Base-by-base conservation (phyloP, 2,888 invertebrate species). In the Orthosia incerta region DNA sequence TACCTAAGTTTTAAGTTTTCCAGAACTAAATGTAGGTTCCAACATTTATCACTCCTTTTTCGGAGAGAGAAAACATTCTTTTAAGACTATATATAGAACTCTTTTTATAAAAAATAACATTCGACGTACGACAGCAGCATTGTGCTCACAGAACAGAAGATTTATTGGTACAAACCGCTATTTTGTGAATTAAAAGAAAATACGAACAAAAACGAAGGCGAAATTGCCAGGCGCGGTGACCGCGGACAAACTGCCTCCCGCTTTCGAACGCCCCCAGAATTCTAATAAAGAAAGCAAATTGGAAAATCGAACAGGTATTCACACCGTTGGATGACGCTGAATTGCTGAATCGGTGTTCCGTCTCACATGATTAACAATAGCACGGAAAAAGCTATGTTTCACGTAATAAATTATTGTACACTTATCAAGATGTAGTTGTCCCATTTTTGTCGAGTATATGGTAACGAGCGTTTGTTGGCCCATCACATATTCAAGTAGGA, bases 281-380 rank as follows among this genome's bases (percentile, higher is more conserved):
- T 91, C 88, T 90, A 90, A 92, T 90, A 91, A 87, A 90, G 87
- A 87, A 81, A 89, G 82, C 83, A 89, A 91, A 91, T 91, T 91
- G 89, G 89, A 91, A 90, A 91, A 89, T 88, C 84, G 88, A 87
- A 85, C 86, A 83, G 88, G 87, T 88, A 88, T 88, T 86, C 85
- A 83, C 78, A 76, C 76, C 79, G 83, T 74, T 65, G 56, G 65
- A 71, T 77, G 76, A 72, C 73, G 72, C 23, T 76, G 63, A 84
- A 79, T 75, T 68, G 74, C 71, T 76, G 71, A 77, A 71, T 79
- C 60, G 73, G 45, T 62, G 73, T 68, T 77, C 53, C 60, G 60
- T 69, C 53, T 61, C 75, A 71, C 63, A 70, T 79, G 73, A 75
- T 84, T 86, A 84, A 86, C 59, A 71, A 71, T 61, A 46, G 55